Conservation (phyloP, 2,113 vertebrate species). For the Anseranas semipalmata region DNA sequence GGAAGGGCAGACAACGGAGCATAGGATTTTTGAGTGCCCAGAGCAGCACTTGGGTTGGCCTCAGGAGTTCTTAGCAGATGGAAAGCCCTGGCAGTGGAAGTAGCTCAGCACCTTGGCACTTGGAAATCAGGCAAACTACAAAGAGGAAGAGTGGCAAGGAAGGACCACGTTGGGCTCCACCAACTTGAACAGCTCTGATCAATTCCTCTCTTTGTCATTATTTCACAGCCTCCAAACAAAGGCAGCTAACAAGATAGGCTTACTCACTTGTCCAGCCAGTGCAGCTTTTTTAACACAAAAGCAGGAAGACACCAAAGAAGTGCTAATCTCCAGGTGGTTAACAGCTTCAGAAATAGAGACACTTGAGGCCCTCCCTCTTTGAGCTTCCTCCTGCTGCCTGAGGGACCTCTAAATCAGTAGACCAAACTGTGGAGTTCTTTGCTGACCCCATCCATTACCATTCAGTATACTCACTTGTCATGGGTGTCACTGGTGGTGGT, state of each 20-base stretch:
- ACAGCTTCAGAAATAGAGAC: not conserved
- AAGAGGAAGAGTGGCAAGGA: not conserved
- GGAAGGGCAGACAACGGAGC: not conserved
- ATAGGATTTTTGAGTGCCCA: not conserved
- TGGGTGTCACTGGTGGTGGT: slow-evolving; percentile 91
- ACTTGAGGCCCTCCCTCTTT: not conserved
- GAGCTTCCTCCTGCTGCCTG: not conserved
- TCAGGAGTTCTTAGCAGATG: not conserved
- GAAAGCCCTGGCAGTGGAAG: not conserved
- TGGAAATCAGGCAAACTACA: not conserved
- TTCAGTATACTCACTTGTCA: slow-evolving; percentile 80
- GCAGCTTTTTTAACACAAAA: not conserved
- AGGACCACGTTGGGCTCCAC: not conserved
- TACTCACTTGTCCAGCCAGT: not conserved
- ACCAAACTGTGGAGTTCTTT: not conserved
- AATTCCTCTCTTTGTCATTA: not conserved
- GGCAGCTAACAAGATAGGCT: not conserved
- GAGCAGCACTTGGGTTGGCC: not conserved
- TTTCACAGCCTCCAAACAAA: not conserved
- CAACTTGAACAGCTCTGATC: not conserved
- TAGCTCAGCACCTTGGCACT: not conserved
- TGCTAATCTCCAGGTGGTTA: not conserved
- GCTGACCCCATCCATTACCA: not conserved
- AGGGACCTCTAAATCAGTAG: not conserved
- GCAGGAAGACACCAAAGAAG: not conserved